Percentiles rank a stretch among this genome's conserved stretches.
These are phyloP conservation scores for Ptilorrhoa leucosticta DNA, from an alignment of 2,113 vertebrate genomes.

Conservation along the genomic window DNA sequence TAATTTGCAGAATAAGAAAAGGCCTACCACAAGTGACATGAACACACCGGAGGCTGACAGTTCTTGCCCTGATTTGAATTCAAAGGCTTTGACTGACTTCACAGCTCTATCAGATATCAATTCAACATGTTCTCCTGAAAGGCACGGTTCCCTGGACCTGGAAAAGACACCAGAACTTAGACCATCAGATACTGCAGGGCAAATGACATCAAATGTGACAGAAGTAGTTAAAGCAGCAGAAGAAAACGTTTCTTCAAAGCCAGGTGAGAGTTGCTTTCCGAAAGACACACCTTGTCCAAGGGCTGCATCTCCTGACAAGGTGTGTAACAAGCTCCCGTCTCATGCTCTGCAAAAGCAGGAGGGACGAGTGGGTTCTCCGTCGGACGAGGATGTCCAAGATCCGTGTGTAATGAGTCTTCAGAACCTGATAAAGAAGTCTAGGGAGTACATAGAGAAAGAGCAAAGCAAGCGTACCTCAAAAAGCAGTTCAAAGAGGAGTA, in stretches of 20 bases:
- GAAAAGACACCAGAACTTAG: conserved; percentile 23
- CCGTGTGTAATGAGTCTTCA: conserved; percentile 79
- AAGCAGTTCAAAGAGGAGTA: conserved; percentile 29
- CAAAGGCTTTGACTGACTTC: conserved; percentile 55
- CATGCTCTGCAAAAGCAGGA: neutral
- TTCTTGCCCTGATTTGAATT: conserved; percentile 41
- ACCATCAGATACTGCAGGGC: neutral
- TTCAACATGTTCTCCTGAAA: neutral
- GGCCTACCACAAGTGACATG: conserved; percentile 14
- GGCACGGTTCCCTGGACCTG: neutral
- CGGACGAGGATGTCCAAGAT: conserved; percentile 62
- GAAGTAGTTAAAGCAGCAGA: neutral
- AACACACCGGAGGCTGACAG: conserved; percentile 13
- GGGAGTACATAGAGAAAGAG: conserved; percentile 84
- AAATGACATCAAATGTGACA: neutral
- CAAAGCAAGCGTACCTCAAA: conserved; percentile 72
- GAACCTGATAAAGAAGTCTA: conserved; percentile 87
- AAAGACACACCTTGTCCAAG: neutral
- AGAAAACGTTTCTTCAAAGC: neutral
- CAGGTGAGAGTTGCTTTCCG: neutral
- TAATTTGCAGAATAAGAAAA: conserved; percentile 73
- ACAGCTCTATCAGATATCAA: conserved; percentile 16
- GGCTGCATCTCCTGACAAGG: neutral
- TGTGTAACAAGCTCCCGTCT: neutral
- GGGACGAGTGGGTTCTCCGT: neutral